These are phyloP conservation scores for Scaptomyza flava DNA, from an alignment of 2,888 invertebrate species.

Conservation along the genomic window DNA sequence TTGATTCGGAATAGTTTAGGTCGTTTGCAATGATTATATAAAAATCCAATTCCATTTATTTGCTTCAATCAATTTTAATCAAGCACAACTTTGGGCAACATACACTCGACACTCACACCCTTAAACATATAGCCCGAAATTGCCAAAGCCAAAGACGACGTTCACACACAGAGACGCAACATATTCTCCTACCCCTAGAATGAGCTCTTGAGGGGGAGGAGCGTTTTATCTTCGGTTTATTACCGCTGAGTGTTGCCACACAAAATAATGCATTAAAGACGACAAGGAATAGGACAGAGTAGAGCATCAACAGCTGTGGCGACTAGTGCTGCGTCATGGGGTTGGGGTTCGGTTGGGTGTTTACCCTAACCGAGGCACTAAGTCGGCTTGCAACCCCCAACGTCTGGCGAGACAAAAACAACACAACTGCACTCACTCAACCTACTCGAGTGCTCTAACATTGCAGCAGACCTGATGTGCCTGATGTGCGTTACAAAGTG, in stretches of 20 bases:
- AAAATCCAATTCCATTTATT: slow-evolving; percentile 68
- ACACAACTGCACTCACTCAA: not conserved
- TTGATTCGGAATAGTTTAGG: slow-evolving; percentile 34
- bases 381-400: slow-evolving; percentile 42
- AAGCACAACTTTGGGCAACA: slow-evolving; percentile 47
- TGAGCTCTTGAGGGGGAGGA: slow-evolving; percentile 4
- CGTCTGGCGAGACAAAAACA: slow-evolving; percentile 32
- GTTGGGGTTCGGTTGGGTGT: not conserved
- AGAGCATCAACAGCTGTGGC: slow-evolving; percentile 65
- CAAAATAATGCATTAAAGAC: slow-evolving; percentile 78
- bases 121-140: slow-evolving; percentile 37
- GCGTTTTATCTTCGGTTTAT: slow-evolving; percentile 75
- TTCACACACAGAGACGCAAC: slow-evolving; percentile 19
- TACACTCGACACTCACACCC: slow-evolving; percentile 15
- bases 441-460: slow-evolving; percentile 8
- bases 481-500: slow-evolving; percentile 48
- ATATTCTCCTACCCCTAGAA: slow-evolving; percentile 11
- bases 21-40: slow-evolving; percentile 51
- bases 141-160: slow-evolving; percentile 36
- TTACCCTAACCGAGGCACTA: slow-evolving; percentile 3
- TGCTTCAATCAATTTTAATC: slow-evolving; percentile 82
- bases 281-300: slow-evolving; percentile 55
- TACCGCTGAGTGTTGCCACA: slow-evolving; percentile 80
- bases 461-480: slow-evolving; percentile 48
- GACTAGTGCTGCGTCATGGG: slow-evolving; percentile 21